Conservation (phyloP, 2,888 invertebrate species). For the Amphiduros pacificus region DNA sequence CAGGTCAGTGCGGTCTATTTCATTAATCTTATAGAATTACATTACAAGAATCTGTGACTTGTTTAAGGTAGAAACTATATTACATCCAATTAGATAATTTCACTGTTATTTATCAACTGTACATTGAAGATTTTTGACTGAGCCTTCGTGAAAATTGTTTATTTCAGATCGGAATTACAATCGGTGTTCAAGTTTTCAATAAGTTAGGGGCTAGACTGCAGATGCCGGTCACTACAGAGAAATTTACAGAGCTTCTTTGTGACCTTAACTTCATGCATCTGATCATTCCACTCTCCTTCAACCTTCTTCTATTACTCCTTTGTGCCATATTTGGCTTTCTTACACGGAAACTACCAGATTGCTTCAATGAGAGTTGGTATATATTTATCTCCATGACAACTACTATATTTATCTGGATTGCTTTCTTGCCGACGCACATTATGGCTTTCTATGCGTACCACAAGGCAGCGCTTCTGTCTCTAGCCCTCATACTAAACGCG, state of each 20-base stretch:
- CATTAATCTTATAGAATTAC: no score
- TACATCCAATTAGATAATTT: no score
- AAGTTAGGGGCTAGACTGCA: conserved; percentile 2
- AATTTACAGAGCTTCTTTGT: conserved; percentile 37
- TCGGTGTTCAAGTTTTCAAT: no score
- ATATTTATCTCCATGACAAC: conserved; percentile 26
- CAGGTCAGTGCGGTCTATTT: no score
- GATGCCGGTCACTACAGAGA: conserved; percentile 8
- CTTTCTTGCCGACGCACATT: conserved; percentile 25
- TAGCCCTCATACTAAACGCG: conserved; percentile 24
- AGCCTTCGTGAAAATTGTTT: no score
- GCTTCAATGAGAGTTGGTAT: conserved; percentile 30
- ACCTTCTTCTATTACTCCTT: conserved; percentile 21
- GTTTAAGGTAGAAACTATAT: no score
- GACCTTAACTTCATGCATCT: conserved; percentile 34
- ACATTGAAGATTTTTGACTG: no score
- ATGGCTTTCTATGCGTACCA: conserved; percentile 22
- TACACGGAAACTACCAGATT: conserved; percentile 26
- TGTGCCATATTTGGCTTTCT: conserved; percentile 26
- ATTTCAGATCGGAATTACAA: no score
- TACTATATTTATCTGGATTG: conserved; percentile 26
- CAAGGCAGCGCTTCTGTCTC: conserved; percentile 20
- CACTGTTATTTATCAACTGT: no score
- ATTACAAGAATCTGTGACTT: no score
- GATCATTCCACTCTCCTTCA: conserved; percentile 34